Conservation (phyloP, 2,888 invertebrate species). For the Volucella inflata region DNA sequence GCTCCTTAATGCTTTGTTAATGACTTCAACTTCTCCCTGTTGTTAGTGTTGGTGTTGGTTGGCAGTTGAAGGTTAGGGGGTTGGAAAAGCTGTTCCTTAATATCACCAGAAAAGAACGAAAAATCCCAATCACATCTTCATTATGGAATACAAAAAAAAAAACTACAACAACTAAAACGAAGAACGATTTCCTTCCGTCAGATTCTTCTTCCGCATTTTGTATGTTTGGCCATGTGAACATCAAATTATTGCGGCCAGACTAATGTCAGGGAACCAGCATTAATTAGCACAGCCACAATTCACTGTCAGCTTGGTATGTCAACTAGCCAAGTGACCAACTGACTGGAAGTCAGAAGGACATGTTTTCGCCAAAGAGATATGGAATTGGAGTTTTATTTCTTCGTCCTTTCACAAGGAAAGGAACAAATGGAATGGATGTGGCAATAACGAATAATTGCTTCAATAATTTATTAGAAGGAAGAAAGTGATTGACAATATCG, state of each 20-base stretch:
- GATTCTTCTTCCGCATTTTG: not conserved
- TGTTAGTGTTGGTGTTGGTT: slow-evolving; percentile 4
- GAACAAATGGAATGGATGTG: not conserved
- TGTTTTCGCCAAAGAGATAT: not conserved
- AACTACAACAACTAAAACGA: too few species aligned
- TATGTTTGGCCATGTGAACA: slow-evolving; percentile 8
- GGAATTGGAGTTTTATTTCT: not conserved
- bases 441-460: slow-evolving; percentile 33
- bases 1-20: slow-evolving; percentile 69
- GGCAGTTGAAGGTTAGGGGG: too few species aligned
- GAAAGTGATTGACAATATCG: slow-evolving; percentile 44
- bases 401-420: not conserved
- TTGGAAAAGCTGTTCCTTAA: slow-evolving; percentile 12
- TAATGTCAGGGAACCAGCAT: slow-evolving; percentile 64
- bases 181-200: slow-evolving; percentile 23
- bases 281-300: slow-evolving; percentile 63
- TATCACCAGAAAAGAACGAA: slow-evolving; percentile 32
- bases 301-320: slow-evolving; percentile 56
- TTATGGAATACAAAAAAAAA: slow-evolving; percentile 49
- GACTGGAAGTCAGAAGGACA: slow-evolving; percentile 16
- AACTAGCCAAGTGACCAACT: not conserved
- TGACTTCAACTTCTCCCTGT: slow-evolving; percentile 62
- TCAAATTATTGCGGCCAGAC: slow-evolving; percentile 43
- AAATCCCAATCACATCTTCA: slow-evolving; percentile 49
- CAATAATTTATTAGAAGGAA: slow-evolving; percentile 36